Evolutionary conservation across 53 echinoderm and acorn worm genomes (phyloP), one percentile per base, ranked within the genome.

Genomic region (Stichopus horrens): DNA sequence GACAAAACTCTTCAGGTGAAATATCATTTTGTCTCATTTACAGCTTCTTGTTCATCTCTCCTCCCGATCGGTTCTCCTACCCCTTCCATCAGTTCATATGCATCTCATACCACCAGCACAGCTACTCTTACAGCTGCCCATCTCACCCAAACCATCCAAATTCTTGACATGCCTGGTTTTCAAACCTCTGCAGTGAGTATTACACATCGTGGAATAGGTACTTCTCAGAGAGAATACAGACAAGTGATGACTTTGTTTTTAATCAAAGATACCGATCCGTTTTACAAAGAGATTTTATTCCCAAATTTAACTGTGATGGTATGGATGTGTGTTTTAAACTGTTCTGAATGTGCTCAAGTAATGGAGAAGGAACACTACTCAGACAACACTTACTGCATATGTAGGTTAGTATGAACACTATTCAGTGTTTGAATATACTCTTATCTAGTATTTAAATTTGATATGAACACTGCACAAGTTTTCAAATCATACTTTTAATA

Each of bases 161-260:
- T 98, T 67, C 86, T 95, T 7, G 98, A 98, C 85, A 90, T 98
- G 94, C 88, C 92, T 58, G 95, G 98, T 82, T 93, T 93, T 60
- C 90, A 92, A 83, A 92, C 91, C 81, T 89, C 93, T 60, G 86
- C 91, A 92, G 98, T 98, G 89, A 87, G 83, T 77, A 51, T 37
- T 37, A 37, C 37, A 37, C 18, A 74, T 6, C 74, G 1, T 74
- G 14, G 74, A 8, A 74, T 21, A 21, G 74, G 67, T 18, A 11
- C 4, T 18, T 66, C 67, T 66, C 3, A 14, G 11, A 18, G 11
- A 14, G 4, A 18, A 18, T 18, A 18, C 18, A 18, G 67, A 18
- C 67, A 66, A 14, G 67, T 11, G 18, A 18, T 66, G 67, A 66
- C 18, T 66, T 66, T 18, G 18, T 66, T 3, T 81, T 9, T 53